A percentile compares a stretch with the other conserved stretches of the same genome.
Evolutionary conservation across 1,140 invertebrate species (phyloP).

Genomic region (Zaprionus camerounensis): DNA sequence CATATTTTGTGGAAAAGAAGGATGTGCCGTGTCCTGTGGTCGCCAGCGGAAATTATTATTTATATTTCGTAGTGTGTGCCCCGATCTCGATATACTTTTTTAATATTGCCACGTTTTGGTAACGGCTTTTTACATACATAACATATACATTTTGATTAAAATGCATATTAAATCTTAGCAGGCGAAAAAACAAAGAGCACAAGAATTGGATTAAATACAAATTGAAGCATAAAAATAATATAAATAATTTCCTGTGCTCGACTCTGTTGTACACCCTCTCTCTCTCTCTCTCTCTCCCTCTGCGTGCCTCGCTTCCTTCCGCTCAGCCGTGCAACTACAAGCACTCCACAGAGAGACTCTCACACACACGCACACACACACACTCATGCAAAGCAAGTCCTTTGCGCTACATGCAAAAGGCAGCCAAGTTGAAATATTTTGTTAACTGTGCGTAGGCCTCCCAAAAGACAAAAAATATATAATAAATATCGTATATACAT

Average conservation of each 20-base stretch:
- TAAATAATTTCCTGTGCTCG: constrained; percentile 78
- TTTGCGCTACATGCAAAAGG: constrained; percentile 36
- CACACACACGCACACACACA: constrained; percentile 6
- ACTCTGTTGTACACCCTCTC: constrained; percentile 57
- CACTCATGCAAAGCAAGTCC: constrained; percentile 7
- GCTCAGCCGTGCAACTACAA: constrained; percentile 55
- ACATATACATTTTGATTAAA: constrained; percentile 72
- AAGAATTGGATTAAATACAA: constrained; percentile 56
- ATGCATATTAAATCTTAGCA: constrained; percentile 77
- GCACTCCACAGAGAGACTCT: constrained; percentile 17
- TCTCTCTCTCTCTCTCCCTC: constrained; percentile 52
- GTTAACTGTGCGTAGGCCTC: constrained; percentile 50
- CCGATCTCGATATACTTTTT: constrained; percentile 52
- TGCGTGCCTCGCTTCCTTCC: constrained; percentile 65
- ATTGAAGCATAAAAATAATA: constrained; percentile 69
- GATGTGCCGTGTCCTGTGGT: constrained; percentile 70
- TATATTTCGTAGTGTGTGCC: constrained; percentile 62
- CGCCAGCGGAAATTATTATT: constrained; percentile 77
- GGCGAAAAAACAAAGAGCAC: constrained; percentile 38
- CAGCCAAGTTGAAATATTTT: constrained; percentile 57
- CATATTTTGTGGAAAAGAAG: constrained; percentile 49
- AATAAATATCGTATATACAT: constrained; percentile 12
- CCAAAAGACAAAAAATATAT: constrained; percentile 49
- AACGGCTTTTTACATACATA: constrained; percentile 20
- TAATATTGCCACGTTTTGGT: constrained; percentile 61